Evolutionary conservation across 2,888 invertebrate genomes (phyloP), one percentile per base, ranked within the genome.

Genomic region (Parnassius mnemosyne): DNA sequence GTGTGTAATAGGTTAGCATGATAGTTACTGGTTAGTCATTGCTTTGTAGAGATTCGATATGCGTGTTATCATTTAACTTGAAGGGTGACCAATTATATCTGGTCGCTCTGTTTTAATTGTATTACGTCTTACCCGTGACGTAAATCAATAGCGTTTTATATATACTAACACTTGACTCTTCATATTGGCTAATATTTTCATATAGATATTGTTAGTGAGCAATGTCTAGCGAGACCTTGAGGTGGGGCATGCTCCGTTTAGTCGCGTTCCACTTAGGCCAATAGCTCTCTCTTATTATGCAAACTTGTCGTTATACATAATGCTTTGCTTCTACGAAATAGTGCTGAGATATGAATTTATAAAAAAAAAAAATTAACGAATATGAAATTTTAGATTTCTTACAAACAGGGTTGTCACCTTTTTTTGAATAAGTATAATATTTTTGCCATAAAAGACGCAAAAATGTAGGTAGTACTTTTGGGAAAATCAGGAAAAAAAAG

Each of bases 231-330:
- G 76, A 80, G 62, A 62, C 62, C 62, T 62, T 62, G 62, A 62
- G 47, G 80, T 77, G 74, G 74, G 76, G 74, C 68, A 78, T 80
- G 81, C 80, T 77, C 80, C 73, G 85, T 84, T 87, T 88, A 80
- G 86, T 86, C 84, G 82, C 82, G 88, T 88, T 88, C 90, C 73
- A 89, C 89, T 89, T 89, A 81, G 76, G 78, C 78, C 77, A 5
- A 66, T 80, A 84, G 85, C 89, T 90, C 89, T 90, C 89, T 90
- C 89, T 89, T 86, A 84, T 90, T 90, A 89, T 90, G 90, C 89
- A 90, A 90, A 89, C 83, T 78, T 83, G 84, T 80, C 87, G 87
- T 89, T 88, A 89, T 88, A 89, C 84, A 85, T 88, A 85, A 89
- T 86, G 88, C 81, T 84, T 81, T 82, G 80, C 80, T 76, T 85